phyloP scores from a whole-genome alignment of 2,888 invertebrate genomes.

The Perithous albicinctus region DNA sequence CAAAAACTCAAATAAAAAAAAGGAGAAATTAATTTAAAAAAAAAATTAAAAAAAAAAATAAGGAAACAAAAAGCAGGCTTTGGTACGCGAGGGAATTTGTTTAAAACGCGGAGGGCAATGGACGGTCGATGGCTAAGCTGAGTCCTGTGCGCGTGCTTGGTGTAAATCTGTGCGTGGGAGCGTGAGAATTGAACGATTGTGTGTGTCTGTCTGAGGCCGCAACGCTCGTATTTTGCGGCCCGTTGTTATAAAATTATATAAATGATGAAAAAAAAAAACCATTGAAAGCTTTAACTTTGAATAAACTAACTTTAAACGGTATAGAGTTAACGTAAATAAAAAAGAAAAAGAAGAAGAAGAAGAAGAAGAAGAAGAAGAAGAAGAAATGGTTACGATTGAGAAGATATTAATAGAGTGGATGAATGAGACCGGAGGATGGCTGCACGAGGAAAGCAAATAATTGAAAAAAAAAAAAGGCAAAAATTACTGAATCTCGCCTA shows the following conservation, averaged over 20 bases:
- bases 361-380: slow-evolving; percentile 48
- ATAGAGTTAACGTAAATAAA: slow-evolving; percentile 72
- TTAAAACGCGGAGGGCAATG: slow-evolving; percentile 55
- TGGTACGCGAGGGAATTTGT: neutral
- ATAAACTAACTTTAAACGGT: slow-evolving; percentile 78
- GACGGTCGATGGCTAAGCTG: slow-evolving; percentile 68
- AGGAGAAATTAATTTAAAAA: no score
- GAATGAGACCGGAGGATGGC: slow-evolving; percentile 43
- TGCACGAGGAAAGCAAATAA: slow-evolving; percentile 39
- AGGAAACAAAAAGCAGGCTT: slow-evolving; percentile 8
- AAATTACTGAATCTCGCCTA: neutral
- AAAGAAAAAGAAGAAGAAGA: slow-evolving; percentile 49
- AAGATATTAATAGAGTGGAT: slow-evolving; percentile 50
- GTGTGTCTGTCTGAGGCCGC: slow-evolving; percentile 67
- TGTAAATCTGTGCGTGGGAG: slow-evolving; percentile 61
- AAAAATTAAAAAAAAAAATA: slow-evolving; percentile 28
- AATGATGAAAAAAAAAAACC: slow-evolving; percentile 70
- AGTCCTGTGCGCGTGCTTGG: slow-evolving; percentile 63
- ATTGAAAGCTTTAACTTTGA: slow-evolving; percentile 83
- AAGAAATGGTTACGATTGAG: slow-evolving; percentile 55
- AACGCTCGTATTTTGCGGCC: slow-evolving; percentile 73
- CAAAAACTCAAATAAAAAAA: no score
- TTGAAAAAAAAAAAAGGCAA: neutral
- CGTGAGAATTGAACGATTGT: slow-evolving; percentile 61
- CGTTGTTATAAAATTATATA: slow-evolving; percentile 79